Conservation (phyloP, 30 jellyfish, hydroid and myxozoan species). For the Chrysaora quinquecirrha region DNA sequence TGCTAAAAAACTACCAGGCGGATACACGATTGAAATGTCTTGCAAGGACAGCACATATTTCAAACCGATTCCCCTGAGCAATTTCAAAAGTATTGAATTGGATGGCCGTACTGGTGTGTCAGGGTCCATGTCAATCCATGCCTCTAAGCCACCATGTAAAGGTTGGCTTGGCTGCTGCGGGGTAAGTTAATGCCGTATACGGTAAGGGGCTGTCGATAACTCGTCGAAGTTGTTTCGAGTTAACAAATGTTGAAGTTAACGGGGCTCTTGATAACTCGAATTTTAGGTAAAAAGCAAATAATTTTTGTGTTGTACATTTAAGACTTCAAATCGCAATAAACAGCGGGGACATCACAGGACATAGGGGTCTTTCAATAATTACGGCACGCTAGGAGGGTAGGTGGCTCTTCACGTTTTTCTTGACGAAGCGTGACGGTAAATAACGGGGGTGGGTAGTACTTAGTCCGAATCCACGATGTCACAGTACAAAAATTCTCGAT, state of each 20-base stretch:
- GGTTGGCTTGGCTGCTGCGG: slow-evolving; percentile 11
- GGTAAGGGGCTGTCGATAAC: too few relatives aligned
- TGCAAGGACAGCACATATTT: slow-evolving; percentile 24
- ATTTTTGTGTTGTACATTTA: too few relatives aligned
- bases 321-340: too few relatives aligned
- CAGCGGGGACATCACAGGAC: too few relatives aligned
- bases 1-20: slow-evolving; percentile 23
- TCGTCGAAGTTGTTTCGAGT: too few relatives aligned
- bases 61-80: slow-evolving; percentile 4
- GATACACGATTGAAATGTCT: slow-evolving; percentile 21
- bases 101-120: slow-evolving; percentile 25
- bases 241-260: too few relatives aligned
- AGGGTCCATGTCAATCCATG: slow-evolving; percentile 21
- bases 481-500: slow-evolving; percentile 26
- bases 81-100: slow-evolving; percentile 16
- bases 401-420: slow-evolving; percentile 50
- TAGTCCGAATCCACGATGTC: slow-evolving; percentile 34
- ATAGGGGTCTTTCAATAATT: slow-evolving; percentile 41
- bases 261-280: too few relatives aligned
- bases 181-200: too few relatives aligned
- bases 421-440: slow-evolving; percentile 52
- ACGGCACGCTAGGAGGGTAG: slow-evolving; percentile 63
- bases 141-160: neutral
- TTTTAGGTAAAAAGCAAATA: too few relatives aligned
- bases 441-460: slow-evolving; percentile 51